Conservation (phyloP, 2,797 vertebrate species). For the Rhinichthys osculus region DNA sequence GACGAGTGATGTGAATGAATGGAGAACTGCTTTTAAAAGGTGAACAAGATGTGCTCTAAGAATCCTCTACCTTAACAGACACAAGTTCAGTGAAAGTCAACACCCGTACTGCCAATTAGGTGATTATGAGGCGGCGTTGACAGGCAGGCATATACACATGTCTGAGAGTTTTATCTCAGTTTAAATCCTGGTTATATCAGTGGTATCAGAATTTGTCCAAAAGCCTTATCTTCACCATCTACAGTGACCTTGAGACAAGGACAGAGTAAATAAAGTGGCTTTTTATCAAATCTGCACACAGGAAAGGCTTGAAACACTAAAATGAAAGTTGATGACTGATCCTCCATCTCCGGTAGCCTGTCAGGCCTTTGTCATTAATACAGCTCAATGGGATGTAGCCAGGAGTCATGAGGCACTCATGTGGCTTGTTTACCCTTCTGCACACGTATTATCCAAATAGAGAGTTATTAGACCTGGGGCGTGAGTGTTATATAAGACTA, state of each 20-base stretch:
- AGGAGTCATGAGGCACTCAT: constrained; percentile 46
- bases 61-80: constrained; percentile 46
- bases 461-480: neutral
- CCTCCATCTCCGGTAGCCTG: neutral
- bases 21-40: neutral
- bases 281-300: constrained; percentile 34
- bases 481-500: constrained; percentile 19
- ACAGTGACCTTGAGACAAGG: constrained; percentile 65
- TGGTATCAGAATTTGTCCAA: constrained; percentile 45
- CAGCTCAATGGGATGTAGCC: constrained; percentile 12
- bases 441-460: constrained; percentile 7
- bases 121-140: constrained; percentile 71
- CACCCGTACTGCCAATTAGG: constrained; percentile 37
- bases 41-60: neutral
- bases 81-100: constrained; percentile 37
- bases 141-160: constrained; percentile 48
- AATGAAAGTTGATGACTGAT: constrained; percentile 71
- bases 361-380: constrained; percentile 13
- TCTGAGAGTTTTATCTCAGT: constrained; percentile 16
- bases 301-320: constrained; percentile 44
- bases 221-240: constrained; percentile 50
- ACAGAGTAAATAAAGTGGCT: constrained; percentile 48
- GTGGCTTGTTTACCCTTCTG: constrained; percentile 41
- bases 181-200: constrained; percentile 23
- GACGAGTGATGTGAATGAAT: neutral